phyloP scores from a whole-genome alignment of 2,888 invertebrate species.

The Synergus laeviventris region DNA sequence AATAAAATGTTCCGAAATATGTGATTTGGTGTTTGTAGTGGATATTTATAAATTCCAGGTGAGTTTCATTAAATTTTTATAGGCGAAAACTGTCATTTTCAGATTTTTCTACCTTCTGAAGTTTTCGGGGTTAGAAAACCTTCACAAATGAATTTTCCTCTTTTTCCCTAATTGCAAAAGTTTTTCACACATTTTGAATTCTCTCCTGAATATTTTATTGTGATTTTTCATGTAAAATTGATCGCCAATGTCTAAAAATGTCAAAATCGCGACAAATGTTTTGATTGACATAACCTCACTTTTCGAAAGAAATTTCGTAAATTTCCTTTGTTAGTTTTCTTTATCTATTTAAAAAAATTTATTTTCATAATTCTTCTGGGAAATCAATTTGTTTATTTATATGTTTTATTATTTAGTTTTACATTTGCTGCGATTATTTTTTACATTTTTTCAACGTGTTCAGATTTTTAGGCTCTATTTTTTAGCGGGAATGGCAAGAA shows the following conservation, averaged over 20 bases:
- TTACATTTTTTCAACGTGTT: background rate
- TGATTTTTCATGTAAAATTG: background rate
- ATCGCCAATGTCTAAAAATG: background rate
- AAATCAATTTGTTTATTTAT: background rate
- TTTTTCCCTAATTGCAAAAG: background rate
- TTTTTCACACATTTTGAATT: background rate
- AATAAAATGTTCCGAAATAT: conserved; percentile 46
- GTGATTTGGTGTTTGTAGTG: background rate
- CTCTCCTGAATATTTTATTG: background rate
- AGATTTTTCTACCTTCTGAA: background rate
- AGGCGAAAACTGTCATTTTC: background rate
- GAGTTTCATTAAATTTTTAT: background rate
- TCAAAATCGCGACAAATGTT: background rate
- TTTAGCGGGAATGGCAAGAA: background rate
- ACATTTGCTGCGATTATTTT: background rate
- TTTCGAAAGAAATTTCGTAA: background rate
- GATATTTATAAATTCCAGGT: background rate
- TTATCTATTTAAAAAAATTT: background rate
- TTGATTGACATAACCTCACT: conserved; percentile 31
- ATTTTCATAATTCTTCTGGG: background rate
- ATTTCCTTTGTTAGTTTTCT: background rate
- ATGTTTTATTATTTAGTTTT: background rate
- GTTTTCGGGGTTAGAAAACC: background rate
- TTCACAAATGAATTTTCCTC: background rate
- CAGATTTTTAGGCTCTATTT: background rate